These are phyloP conservation scores for Volucella zonaria DNA, from an alignment of 2,888 invertebrate species.

Conservation along the genomic window DNA sequence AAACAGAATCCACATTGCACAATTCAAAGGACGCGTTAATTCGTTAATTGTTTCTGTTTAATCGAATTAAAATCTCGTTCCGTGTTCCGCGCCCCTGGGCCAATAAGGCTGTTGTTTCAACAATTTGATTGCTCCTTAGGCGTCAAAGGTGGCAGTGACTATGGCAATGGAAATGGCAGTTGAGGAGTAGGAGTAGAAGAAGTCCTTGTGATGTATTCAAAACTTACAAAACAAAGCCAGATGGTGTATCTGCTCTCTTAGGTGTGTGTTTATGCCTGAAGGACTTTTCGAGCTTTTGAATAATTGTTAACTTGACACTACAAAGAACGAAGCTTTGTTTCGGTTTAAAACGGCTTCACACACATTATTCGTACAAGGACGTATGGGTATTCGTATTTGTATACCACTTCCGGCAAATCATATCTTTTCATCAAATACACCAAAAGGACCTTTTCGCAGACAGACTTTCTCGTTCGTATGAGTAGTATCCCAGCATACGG, in stretches of 20 bases:
- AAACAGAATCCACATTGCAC: conserved; percentile 28
- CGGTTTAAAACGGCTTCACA: conserved; percentile 50
- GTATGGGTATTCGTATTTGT: not conserved
- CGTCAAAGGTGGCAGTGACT: conserved; percentile 37
- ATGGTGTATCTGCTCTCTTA: conserved; percentile 71
- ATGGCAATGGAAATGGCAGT: not conserved
- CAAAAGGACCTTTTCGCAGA: too few relatives aligned
- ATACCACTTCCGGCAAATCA: conserved; percentile 31
- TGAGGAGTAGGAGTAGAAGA: not conserved
- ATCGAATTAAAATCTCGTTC: conserved; percentile 82
- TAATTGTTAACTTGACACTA: conserved; percentile 79
- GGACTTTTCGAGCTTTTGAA: conserved; percentile 71
- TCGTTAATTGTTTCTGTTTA: conserved; percentile 83
- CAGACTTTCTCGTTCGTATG: too few relatives aligned
- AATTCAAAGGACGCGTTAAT: conserved; percentile 82
- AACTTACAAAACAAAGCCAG: conserved; percentile 40
- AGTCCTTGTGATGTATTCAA: conserved; percentile 17
- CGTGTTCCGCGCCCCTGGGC: conserved; percentile 7
- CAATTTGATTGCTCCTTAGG: conserved; percentile 66
- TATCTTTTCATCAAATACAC: conserved; percentile 10
- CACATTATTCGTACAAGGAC: conserved; percentile 20
- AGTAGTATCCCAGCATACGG: not conserved
- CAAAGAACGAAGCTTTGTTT: conserved; percentile 76
- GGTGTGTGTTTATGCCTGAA: conserved; percentile 77
- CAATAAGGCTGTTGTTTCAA: conserved; percentile 17